These are phyloP conservation scores for Cyanocitta stelleri DNA, from an alignment of 2,113 vertebrate species.

Conservation along the genomic window DNA sequence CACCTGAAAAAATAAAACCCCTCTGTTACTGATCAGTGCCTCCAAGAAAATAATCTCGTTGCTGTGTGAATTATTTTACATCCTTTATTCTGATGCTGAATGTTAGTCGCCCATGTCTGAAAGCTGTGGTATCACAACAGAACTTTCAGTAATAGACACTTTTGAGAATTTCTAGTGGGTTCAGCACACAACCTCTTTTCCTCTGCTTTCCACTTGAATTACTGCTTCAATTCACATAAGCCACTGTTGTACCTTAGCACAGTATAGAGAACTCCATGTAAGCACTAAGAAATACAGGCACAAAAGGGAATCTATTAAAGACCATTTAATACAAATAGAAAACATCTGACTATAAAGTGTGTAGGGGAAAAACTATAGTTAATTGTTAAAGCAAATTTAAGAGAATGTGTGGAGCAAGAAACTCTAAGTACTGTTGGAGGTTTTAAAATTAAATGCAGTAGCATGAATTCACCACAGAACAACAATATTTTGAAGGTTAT, in stretches of 20 bases:
- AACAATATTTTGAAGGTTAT: neutral
- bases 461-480: neutral
- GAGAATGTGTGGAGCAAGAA: neutral
- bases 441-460: neutral
- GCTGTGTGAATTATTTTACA: neutral
- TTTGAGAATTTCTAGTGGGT: neutral
- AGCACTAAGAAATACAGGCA: neutral
- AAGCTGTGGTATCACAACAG: neutral
- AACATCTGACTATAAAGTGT: neutral
- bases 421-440: neutral
- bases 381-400: neutral
- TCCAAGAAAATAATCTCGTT: accelerated
- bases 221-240: neutral
- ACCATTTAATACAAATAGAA: neutral
- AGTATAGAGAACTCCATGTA: neutral
- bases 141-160: neutral
- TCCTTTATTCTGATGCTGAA: neutral
- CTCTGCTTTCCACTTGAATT: neutral
- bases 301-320: neutral
- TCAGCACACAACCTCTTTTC: neutral
- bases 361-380: neutral
- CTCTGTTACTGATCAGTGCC: neutral
- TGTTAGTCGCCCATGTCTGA: neutral
- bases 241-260: neutral
- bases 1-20: neutral